Evolutionary conservation across 92 coral and sea anemone species (phyloP), one percentile per base, ranked within the genome.

Genomic region (Scolanthus callimorphus): DNA sequence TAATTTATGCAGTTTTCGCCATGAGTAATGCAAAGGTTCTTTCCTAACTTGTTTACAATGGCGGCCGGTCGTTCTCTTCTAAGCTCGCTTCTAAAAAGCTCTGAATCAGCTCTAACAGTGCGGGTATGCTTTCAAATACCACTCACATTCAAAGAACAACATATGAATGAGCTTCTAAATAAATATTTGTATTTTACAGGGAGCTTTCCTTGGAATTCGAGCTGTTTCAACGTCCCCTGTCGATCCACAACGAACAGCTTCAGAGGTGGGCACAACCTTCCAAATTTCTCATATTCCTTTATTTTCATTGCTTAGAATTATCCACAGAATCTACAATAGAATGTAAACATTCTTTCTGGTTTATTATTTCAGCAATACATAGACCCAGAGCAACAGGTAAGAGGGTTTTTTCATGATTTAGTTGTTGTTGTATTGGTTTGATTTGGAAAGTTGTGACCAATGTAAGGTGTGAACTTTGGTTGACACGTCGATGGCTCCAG

Each of bases 181-280:
- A 1, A 62, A 27, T 41, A 12, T 62, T 49, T 28, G 43, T 0
- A 9, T 22, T 22, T 37, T n/a, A 17, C 22, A 69, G 76, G 76
- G 65, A 19, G 58, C 53, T 57, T 57, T 57, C 37, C 56, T 57
- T 25, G 57, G 67, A 27, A 25, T 49, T 21, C 64, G 76, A 26
- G 49, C 69, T 47, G 76, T 69, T 58, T 57, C 76, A 41, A 69
- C 76, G 31, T 69, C 76, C 3, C 66, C 51, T 11, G 55, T 37
- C 0, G 50, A 67, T 23, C 63, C 60, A 31, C 73, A 67, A 31
- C 21, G 73, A 39, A 54, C 63, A 37, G 54, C 62, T 22, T 29
- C 71, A 9, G 73, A 67, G 62, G 73, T 67, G 55, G 20, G 13
- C 23, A 43, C 12, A 12, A 21, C 41, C 20, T 29, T 19, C 27